Evolutionary conservation across 1,140 invertebrate species (phyloP), one percentile per base, ranked within the genome.

Genomic region (Hesperophylax magnus): DNA sequence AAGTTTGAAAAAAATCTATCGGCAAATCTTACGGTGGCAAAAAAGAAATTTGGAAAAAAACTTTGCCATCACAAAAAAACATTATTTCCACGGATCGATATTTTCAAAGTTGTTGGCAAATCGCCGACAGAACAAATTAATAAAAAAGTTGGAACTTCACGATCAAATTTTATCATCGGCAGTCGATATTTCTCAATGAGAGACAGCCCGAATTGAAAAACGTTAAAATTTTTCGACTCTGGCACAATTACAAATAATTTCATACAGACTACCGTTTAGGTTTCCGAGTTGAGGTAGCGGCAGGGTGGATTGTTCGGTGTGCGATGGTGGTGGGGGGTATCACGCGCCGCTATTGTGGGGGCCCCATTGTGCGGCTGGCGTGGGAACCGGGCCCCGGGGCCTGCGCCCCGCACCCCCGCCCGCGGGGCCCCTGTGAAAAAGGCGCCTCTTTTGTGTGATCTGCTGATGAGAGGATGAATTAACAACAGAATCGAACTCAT

Each of bases 311-410:
- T 63, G 2, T 3, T 27, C 1, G 39, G 17, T 34, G 17, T 47
- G 6, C 18, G 9, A 18, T 8, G 39, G 61, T 65, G 61, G 67
- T 8, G 67, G 54, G 74, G 54, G 74, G 22, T 39, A 61, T 77
- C 74, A 77, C 74, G 74, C 74, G 74, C 74, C 74, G 54, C 74
- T 39, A 60, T 77, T 77, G 74, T 77, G 31, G 27, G 31, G 24
- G 54, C 22, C 74, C 74, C 74, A 34, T 77, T 77, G 74, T 77
- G 54, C 58, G 56, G 17, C 34, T 39, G 24, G 74, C 74, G 74
- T 77, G 74, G 74, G 74, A 77, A 77, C 74, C 74, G 74, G 24
- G 17, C 54, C 74, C 71, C 74, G 1, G 74, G 17, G 56, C 22
- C 74, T 60, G 17, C 74, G 74, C 56, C 53, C 74, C 24, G 22